phyloP scores from a whole-genome alignment of 2,888 invertebrate species.

The Nasonia oneida region DNA sequence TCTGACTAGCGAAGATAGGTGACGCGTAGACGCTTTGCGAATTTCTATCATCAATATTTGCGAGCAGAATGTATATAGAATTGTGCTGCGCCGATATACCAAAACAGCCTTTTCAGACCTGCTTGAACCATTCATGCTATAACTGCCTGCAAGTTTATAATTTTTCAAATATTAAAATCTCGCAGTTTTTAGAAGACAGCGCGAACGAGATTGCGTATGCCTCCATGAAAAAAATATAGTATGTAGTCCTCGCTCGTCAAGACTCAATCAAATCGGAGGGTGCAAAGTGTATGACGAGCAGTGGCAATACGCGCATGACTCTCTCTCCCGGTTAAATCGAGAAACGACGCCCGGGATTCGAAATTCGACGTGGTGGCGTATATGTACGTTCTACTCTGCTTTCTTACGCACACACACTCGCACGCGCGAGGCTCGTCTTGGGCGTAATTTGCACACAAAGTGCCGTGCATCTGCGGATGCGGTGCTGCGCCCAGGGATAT shows the following conservation, averaged over 20 bases:
- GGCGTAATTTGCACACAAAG: conserved; percentile 78
- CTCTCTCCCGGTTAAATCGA: conserved; percentile 36
- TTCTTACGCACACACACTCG: conserved; percentile 66
- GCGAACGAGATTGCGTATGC: neutral
- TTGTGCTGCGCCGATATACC: too few species aligned
- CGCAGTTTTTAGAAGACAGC: neutral
- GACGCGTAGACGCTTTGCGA: too few species aligned
- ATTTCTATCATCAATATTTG: too few species aligned
- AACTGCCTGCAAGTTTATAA: neutral
- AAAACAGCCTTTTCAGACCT: too few species aligned
- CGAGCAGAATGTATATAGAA: too few species aligned
- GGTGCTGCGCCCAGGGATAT: conserved; percentile 69
- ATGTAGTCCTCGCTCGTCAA: neutral
- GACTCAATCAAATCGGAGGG: conserved; percentile 54
- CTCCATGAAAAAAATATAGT: neutral
- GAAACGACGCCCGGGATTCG: conserved; percentile 28
- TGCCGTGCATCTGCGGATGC: conserved; percentile 67
- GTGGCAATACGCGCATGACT: conserved; percentile 23
- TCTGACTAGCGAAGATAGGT: too few species aligned
- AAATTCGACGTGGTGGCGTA: conserved; percentile 59
- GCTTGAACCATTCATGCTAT: neutral
- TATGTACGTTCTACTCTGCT: conserved; percentile 34
- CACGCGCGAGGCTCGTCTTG: conserved; percentile 69
- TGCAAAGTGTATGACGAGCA: conserved; percentile 31
- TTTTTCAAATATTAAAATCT: too few species aligned